Evolutionary conservation across 1,140 invertebrate genomes (phyloP).

Genomic region (Anagrus nilaparvatae): DNA sequence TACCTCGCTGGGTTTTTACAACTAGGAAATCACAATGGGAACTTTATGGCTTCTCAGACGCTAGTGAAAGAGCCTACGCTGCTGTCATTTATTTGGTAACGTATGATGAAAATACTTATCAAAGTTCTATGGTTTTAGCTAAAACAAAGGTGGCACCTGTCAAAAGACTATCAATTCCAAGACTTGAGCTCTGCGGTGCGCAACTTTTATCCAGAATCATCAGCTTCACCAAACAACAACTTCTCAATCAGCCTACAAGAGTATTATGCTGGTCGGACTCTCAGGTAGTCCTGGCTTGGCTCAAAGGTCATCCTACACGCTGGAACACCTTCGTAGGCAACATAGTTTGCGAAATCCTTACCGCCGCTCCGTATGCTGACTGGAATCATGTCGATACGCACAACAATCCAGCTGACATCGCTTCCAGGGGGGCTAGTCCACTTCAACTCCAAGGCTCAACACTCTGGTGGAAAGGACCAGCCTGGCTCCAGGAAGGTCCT

Average conservation of each 20-base stretch:
- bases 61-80: constrained; percentile 22
- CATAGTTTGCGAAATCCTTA: constrained; percentile 25
- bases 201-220: constrained; percentile 21
- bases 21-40: background rate
- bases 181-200: constrained; percentile 40
- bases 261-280: constrained; percentile 21
- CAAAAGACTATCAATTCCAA: constrained; percentile 36
- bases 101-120: background rate
- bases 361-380: constrained; percentile 13
- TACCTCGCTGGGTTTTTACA: constrained; percentile 13
- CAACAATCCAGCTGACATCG: constrained; percentile 29
- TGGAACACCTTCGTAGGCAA: constrained; percentile 33
- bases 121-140: constrained; percentile 21
- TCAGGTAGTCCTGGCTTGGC: constrained; percentile 25
- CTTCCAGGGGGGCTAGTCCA: constrained; percentile 18
- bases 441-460: constrained; percentile 17
- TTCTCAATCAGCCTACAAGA: background rate
- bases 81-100: constrained; percentile 23
- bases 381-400: constrained; percentile 23
- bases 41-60: constrained; percentile 27
- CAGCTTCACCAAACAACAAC: background rate
- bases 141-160: constrained; percentile 39
- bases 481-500: constrained; percentile 13
- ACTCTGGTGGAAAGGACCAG: constrained; percentile 32
- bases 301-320: constrained; percentile 19